Percentiles rank a stretch among this genome's conserved stretches.
Evolutionary conservation across 1,140 invertebrate species (phyloP).

Genomic region (Bombus picipes): DNA sequence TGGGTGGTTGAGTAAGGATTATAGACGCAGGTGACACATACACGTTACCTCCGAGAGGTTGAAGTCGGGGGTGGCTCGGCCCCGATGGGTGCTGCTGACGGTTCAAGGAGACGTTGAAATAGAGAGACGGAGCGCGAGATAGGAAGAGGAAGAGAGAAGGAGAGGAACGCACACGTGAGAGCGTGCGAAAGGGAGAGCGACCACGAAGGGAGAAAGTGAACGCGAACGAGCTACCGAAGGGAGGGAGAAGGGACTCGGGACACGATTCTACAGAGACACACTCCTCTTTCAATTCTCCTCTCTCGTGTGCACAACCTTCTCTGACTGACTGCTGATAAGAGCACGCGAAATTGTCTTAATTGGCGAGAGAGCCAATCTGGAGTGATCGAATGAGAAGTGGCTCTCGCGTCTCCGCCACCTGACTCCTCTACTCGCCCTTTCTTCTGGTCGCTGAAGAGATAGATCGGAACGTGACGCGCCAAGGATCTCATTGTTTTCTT

Average conservation of each 20-base stretch:
- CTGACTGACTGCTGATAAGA: slow-evolving; percentile 72
- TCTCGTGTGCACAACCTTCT: slow-evolving; percentile 59
- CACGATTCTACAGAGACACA: slow-evolving; percentile 56
- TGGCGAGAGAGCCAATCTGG: slow-evolving; percentile 72
- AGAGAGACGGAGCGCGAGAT: slow-evolving; percentile 46
- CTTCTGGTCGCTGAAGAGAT: slow-evolving; percentile 39
- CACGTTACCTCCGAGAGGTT: slow-evolving; percentile 62
- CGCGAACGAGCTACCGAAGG: not conserved
- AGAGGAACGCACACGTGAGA: slow-evolving; percentile 15
- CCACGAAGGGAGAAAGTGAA: slow-evolving; percentile 48
- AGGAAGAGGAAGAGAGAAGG: slow-evolving; percentile 19
- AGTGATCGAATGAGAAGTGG: slow-evolving; percentile 64
- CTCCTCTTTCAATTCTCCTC: slow-evolving; percentile 69
- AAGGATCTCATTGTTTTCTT: slow-evolving; percentile 64
- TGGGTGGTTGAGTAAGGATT: slow-evolving; percentile 81
- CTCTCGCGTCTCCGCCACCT: slow-evolving; percentile 52
- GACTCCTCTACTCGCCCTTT: slow-evolving; percentile 52
- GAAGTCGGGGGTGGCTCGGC: slow-evolving; percentile 56
- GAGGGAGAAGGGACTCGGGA: slow-evolving; percentile 28
- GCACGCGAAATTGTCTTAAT: slow-evolving; percentile 78
- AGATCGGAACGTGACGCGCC: slow-evolving; percentile 46
- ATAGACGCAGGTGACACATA: slow-evolving; percentile 76
- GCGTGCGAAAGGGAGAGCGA: slow-evolving; percentile 31
- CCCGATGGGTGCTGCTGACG: slow-evolving; percentile 53
- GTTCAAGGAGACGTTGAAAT: slow-evolving; percentile 62